These are phyloP conservation scores for Gymnothorax javanicus DNA, from an alignment of 2,797 vertebrate genomes.

Conservation along the genomic window DNA sequence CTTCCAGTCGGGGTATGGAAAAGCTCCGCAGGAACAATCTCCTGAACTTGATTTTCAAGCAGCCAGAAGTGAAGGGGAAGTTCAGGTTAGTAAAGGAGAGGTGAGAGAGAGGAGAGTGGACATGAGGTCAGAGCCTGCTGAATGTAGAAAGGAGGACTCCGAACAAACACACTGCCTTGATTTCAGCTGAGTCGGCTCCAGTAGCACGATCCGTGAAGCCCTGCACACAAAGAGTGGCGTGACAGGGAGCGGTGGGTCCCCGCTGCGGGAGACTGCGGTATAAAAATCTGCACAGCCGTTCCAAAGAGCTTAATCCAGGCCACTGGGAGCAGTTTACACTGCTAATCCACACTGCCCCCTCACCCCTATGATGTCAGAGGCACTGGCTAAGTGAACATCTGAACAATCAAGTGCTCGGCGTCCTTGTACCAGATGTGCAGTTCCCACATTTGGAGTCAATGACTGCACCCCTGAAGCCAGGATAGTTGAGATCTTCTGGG, in stretches of 20 bases:
- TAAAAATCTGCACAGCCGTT: slow-evolving; percentile 24
- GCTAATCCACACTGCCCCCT: slow-evolving; percentile 60
- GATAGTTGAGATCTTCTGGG: neutral
- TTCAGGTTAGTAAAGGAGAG: slow-evolving; percentile 67
- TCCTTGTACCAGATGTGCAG: slow-evolving; percentile 44
- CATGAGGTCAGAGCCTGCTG: slow-evolving; percentile 53
- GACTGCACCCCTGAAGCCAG: slow-evolving; percentile 31
- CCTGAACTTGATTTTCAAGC: slow-evolving; percentile 72
- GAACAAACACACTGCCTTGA: slow-evolving; percentile 54
- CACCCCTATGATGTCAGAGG: slow-evolving; percentile 43
- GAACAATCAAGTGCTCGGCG: slow-evolving; percentile 25
- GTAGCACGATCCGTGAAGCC: slow-evolving; percentile 47
- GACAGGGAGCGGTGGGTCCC: slow-evolving; percentile 60
- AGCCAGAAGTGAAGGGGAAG: slow-evolving; percentile 67
- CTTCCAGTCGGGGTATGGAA: slow-evolving; percentile 73
- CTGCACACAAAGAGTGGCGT: slow-evolving; percentile 67
- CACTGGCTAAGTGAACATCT: slow-evolving; percentile 44
- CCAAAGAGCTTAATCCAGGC: slow-evolving; percentile 63
- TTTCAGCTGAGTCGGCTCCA: slow-evolving; percentile 67
- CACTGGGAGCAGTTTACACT: slow-evolving; percentile 59
- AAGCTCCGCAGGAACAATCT: slow-evolving; percentile 64
- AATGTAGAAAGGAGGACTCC: slow-evolving; percentile 57
- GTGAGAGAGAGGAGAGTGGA: slow-evolving; percentile 36
- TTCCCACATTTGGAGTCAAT: slow-evolving; percentile 42
- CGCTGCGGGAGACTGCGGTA: slow-evolving; percentile 44